Percentiles rank a stretch among this genome's conserved stretches.
Evolutionary conservation across 2,888 invertebrate species (phyloP).

Genomic region (Colostygia pectinataria): DNA sequence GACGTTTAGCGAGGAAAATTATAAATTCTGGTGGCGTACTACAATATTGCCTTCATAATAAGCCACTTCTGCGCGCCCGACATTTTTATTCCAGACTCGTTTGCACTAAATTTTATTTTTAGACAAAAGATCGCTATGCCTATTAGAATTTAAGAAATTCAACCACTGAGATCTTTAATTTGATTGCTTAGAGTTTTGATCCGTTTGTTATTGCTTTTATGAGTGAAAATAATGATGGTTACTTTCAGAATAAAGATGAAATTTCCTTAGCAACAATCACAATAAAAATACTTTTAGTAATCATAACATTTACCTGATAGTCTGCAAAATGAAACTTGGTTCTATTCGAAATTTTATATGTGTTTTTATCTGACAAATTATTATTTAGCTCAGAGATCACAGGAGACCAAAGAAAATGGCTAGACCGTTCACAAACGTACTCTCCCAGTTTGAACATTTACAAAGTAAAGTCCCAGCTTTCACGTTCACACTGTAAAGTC

Average conservation of each 20-base stretch:
- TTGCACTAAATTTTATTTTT: constrained; percentile 67
- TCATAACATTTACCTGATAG: no score
- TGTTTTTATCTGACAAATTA: no score
- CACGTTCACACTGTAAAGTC: no score
- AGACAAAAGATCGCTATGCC: constrained; percentile 56
- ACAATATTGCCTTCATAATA: constrained; percentile 72
- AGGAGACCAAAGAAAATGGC: constrained; percentile 50
- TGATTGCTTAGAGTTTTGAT: constrained; percentile 23
- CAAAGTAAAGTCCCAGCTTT: constrained; percentile 44
- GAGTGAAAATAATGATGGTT: not conserved
- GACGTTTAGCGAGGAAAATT: constrained; percentile 49
- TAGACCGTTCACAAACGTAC: no score
- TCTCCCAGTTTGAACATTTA: no score
- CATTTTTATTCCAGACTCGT: constrained; percentile 60
- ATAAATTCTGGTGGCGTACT: constrained; percentile 63
- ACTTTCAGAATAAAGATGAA: not conserved
- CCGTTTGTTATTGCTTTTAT: not conserved
- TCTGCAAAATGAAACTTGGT: not conserved
- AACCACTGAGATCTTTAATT: constrained; percentile 43
- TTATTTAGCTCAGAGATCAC: constrained; percentile 51
- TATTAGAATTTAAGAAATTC: constrained; percentile 50
- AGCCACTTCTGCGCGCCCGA: constrained; percentile 49
- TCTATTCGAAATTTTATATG: no score
- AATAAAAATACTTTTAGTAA: no score
- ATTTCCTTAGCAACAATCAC: no score